Evolutionary conservation across 92 coral and sea anemone species (phyloP), one percentile per base, ranked within the genome.

Genomic region (Ricordea florida): DNA sequence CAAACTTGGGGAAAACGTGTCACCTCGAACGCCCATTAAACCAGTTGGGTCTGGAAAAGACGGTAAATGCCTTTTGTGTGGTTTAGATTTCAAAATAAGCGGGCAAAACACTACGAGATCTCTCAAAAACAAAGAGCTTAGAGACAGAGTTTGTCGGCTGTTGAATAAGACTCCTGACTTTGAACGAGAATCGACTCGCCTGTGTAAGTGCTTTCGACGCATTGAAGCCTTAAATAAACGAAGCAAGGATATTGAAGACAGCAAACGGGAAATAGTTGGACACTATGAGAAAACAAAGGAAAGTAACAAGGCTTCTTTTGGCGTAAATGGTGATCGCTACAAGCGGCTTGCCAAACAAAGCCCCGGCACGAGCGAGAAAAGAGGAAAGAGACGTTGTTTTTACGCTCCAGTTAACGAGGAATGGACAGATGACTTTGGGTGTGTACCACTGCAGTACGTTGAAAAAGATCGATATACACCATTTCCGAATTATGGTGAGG

Each of bases 171-270:
- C 23, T 4, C 62, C 40, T 56, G 62, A 56, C 62, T 55, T 55
- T 56, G 62, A 56, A 9, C 37, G 24, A 56, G 62, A 56, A 56
- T 56, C 38, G 62, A 56, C 62, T 56, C 62, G 41, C 40, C 62
- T 56, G 38, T 56, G 62, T 56, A 26, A 56, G 37, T 56, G 62
- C 62, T 26, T 56, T 28, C 41, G 25, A 56, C 62, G 62, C 41
- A 29, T 56, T 28, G 62, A 56, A 56, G 62, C 40, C 62, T 11
- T 56, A 29, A 8, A 56, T 56, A 29, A 56, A 56, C 62, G 41
- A 56, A 56, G 62, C 62, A 56, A 56, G 62, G 62, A 56, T 56
- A 56, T 56, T 56, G 62, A 56, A 56, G 62, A 56, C 62, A 56
- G 62, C 32, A 56, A 56, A 56, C 62, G 62, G 62, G 62, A 56